These are phyloP conservation scores for Esox niger DNA, from an alignment of 2,113 vertebrate species.

Conservation along the genomic window DNA sequence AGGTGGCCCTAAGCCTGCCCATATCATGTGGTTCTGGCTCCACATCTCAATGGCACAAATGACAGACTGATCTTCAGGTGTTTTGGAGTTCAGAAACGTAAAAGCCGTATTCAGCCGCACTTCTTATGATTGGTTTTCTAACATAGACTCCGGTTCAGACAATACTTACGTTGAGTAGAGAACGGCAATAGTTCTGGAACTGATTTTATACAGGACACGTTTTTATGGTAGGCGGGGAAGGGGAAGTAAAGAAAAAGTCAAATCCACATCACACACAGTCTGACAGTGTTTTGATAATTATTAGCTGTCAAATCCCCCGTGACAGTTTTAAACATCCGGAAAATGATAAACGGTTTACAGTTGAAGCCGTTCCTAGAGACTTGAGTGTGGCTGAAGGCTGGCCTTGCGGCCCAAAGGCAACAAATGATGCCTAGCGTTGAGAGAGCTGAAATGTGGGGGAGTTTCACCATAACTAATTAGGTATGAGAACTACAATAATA, in stretches of 20 bases:
- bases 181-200: too few relatives aligned
- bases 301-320: neutral
- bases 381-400: neutral
- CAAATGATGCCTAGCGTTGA: neutral
- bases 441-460: neutral
- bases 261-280: too few relatives aligned
- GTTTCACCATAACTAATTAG: constrained; percentile 11
- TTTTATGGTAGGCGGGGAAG: too few relatives aligned
- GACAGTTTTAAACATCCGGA: neutral
- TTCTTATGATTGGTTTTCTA: neutral
- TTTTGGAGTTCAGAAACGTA: neutral
- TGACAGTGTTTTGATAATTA: neutral
- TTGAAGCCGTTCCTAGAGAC: neutral
- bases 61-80: neutral
- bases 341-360: neutral
- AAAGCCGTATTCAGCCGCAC: constrained; percentile 5
- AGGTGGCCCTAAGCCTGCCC: constrained; percentile 15
- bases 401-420: neutral
- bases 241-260: too few relatives aligned
- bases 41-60: neutral
- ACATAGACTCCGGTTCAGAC: neutral
- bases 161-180: too few relatives aligned
- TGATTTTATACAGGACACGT: too few relatives aligned
- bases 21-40: neutral
- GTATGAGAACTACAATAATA: constrained; percentile 25